phyloP scores from a whole-genome alignment of 2,113 vertebrate species.

The Cinclus cinclus region DNA sequence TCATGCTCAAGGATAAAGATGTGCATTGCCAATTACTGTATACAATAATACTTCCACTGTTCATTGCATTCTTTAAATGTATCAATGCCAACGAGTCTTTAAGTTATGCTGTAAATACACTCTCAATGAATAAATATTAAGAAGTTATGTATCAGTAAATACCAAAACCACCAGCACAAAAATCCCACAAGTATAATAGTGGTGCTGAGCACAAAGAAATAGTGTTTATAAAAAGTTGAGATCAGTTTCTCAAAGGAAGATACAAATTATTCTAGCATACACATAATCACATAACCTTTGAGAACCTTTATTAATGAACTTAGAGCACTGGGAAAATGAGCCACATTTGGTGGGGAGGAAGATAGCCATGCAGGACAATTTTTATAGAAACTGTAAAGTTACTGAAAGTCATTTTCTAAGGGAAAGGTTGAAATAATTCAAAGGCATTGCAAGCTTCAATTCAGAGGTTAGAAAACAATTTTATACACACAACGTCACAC shows the following conservation, averaged over 20 bases:
- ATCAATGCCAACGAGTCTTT: not conserved
- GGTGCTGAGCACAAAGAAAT: not conserved
- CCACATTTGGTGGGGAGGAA: not conserved
- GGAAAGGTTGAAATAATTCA: not conserved
- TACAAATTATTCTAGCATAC: not conserved
- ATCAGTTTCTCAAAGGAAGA: not conserved
- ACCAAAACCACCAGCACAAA: slow-evolving; percentile 21
- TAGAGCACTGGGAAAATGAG: not conserved
- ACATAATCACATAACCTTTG: not conserved
- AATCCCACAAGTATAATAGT: not conserved
- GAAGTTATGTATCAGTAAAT: not conserved
- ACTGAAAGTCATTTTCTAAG: not conserved
- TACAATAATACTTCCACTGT: not conserved
- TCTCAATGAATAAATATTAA: slow-evolving; percentile 14
- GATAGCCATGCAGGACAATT: not conserved
- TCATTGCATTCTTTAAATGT: slow-evolving; percentile 8
- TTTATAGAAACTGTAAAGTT: not conserved
- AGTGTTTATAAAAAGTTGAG: not conserved
- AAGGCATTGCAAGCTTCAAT: not conserved
- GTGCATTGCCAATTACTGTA: not conserved
- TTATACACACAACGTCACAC: not conserved
- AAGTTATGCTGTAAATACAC: slow-evolving; percentile 1
- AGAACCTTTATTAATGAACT: not conserved
- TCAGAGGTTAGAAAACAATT: not conserved
- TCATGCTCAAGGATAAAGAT: not conserved